phyloP scores from a whole-genome alignment of 2,888 invertebrate genomes.

The Antheraea assamensis region DNA sequence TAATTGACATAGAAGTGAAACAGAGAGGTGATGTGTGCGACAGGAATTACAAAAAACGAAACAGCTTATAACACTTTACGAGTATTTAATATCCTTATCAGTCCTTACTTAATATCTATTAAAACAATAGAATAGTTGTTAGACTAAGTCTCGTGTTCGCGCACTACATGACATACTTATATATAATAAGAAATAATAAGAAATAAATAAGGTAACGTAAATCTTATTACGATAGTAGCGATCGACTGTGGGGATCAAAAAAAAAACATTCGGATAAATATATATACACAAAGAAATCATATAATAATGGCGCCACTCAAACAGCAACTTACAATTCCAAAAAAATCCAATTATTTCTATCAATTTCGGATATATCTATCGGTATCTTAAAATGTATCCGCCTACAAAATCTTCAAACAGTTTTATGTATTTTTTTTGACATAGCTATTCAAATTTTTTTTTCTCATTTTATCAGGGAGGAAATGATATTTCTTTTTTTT shows the following conservation, averaged over 20 bases:
- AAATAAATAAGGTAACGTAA: conserved; percentile 71
- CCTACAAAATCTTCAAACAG: neutral
- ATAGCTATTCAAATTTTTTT: neutral
- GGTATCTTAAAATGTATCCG: too few relatives aligned
- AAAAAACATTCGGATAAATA: neutral
- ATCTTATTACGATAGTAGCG: conserved; percentile 35
- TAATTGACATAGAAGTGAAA: conserved; percentile 17
- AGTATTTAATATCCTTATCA: conserved; percentile 71
- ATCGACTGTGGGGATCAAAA: neutral
- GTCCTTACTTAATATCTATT: conserved; percentile 77
- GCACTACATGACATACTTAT: conserved; percentile 28
- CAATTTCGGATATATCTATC: too few relatives aligned
- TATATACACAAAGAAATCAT: neutral
- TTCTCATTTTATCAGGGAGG: neutral
- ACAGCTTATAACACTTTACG: conserved; percentile 37
- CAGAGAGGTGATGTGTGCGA: conserved; percentile 44
- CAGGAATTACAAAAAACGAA: conserved; percentile 29
- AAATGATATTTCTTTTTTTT: too few relatives aligned
- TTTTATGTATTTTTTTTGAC: neutral
- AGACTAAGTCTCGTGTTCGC: conserved; percentile 41
- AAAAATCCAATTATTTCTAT: too few relatives aligned
- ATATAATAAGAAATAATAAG: too few relatives aligned
- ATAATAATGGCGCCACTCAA: neutral
- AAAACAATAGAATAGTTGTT: conserved; percentile 37
- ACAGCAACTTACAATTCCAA: too few relatives aligned